phyloP scores from a whole-genome alignment of 2,797 vertebrate genomes.

The Sciaenops ocellatus region DNA sequence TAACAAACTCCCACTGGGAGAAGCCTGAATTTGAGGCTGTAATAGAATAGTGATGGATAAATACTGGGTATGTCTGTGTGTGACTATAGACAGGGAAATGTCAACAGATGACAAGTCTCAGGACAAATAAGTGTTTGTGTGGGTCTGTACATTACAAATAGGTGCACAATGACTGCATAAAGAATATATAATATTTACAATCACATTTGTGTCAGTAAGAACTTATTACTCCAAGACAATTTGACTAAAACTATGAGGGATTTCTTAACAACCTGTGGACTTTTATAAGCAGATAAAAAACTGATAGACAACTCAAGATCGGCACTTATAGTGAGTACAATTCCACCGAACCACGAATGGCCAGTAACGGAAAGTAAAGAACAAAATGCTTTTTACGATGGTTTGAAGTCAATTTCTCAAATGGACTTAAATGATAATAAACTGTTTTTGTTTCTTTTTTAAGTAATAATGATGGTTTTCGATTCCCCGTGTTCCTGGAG shows the following conservation, averaged over 20 bases:
- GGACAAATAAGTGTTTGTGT: not conserved
- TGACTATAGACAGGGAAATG: not conserved
- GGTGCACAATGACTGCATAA: not conserved
- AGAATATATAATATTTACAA: not conserved
- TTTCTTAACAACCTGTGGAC: not conserved
- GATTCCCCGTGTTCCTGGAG: not conserved
- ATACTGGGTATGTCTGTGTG: not conserved
- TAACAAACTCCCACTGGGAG: not conserved
- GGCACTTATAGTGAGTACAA: not conserved
- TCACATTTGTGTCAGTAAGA: not conserved
- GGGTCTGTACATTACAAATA: not conserved
- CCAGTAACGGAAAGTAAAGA: not conserved
- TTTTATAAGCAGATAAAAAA: not conserved
- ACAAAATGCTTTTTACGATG: not conserved
- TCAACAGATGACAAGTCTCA: not conserved
- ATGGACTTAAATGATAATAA: not conserved
- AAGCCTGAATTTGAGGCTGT: conserved; percentile 5
- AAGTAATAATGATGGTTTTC: not conserved
- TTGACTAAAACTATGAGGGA: not conserved
- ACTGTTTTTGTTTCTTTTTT: not conserved
- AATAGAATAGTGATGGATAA: not conserved
- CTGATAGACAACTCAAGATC: not conserved
- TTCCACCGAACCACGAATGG: not conserved
- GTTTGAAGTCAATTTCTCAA: not conserved
- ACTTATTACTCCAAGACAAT: not conserved